These are phyloP conservation scores for Caenorhabditis afra DNA, from an alignment of 2,888 invertebrate species.

Conservation along the genomic window DNA sequence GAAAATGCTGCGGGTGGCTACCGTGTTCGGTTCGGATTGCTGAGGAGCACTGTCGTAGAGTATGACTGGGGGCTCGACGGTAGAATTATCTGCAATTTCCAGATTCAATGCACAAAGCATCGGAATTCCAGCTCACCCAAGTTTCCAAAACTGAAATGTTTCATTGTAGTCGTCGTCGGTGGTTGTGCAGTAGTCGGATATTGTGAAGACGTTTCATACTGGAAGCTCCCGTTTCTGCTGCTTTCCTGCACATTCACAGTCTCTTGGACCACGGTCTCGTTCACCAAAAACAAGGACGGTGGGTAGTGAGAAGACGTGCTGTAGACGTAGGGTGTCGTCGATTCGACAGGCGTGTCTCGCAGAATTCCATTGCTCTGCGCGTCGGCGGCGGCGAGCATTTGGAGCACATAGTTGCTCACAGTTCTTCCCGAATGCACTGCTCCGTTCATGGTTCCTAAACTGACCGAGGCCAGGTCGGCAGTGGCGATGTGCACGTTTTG, in stretches of 20 bases:
- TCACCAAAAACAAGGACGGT: conserved; percentile 37
- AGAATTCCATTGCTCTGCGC: conserved; percentile 35
- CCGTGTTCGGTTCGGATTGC: conserved; percentile 14
- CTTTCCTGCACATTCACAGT: background rate
- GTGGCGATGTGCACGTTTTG: conserved; percentile 69
- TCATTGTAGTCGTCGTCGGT: conserved; percentile 48
- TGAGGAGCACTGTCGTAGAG: conserved; percentile 29
- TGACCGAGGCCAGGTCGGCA: conserved; percentile 64
- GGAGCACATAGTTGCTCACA: conserved; percentile 53
- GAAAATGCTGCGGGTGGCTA: background rate
- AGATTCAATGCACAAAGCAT: background rate
- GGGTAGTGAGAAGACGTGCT: conserved; percentile 65
- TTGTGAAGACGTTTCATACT: conserved; percentile 57
- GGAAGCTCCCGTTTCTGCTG: conserved; percentile 8
- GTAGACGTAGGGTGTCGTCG: conserved; percentile 59
- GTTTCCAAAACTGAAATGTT: conserved; percentile 61
- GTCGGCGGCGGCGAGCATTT: conserved; percentile 40
- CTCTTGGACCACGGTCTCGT: conserved; percentile 1
- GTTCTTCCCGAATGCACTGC: conserved; percentile 65
- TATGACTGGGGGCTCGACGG: conserved; percentile 7
- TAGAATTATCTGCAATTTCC: conserved; percentile 27
- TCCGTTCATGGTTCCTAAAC: conserved; percentile 74
- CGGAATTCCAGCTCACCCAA: conserved; percentile 11
- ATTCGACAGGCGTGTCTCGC: conserved; percentile 46
- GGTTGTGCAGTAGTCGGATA: conserved; percentile 41